These are phyloP conservation scores for Cepaea nemoralis DNA, from an alignment of 1,140 invertebrate species.

Conservation along the genomic window DNA sequence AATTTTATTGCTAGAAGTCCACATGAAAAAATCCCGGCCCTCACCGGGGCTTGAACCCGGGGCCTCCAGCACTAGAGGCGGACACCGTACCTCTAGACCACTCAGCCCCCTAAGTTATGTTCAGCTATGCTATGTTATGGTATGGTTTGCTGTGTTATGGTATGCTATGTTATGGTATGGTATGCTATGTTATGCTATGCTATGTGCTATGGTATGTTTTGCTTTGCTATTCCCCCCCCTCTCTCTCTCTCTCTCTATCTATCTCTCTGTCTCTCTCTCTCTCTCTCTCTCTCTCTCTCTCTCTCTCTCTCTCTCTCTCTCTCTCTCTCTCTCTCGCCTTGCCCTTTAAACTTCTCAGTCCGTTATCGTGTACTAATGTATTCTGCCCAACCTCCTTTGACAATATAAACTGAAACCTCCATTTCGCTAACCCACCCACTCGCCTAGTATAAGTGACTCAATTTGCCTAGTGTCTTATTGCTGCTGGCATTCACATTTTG, in stretches of 20 bases:
- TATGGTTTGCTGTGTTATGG: no score
- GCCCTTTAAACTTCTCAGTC: constrained; percentile 14
- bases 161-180: no score
- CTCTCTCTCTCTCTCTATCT: no score
- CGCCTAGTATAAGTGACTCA: neutral
- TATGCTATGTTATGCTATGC: no score
- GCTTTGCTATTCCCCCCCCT: neutral
- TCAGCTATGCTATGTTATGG: no score
- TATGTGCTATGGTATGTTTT: no score
- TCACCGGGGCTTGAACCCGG: no score
- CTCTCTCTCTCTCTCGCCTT: constrained; percentile 29
- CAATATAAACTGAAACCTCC: neutral
- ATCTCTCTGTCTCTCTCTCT: neutral
- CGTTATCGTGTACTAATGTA: constrained; percentile 18
- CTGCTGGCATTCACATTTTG: neutral
- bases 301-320: constrained; percentile 1
- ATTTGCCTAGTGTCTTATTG: neutral
- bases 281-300: constrained; percentile 1
- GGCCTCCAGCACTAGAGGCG: no score
- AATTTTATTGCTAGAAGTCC: no score
- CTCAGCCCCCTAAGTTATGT: no score
- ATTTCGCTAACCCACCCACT: neutral
- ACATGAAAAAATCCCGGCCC: no score
- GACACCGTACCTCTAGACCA: no score
- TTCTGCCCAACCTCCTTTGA: constrained; percentile 19